Evolutionary conservation across 92 coral and sea anemone species (phyloP).

Genomic region (Zoanthus sociatus): DNA sequence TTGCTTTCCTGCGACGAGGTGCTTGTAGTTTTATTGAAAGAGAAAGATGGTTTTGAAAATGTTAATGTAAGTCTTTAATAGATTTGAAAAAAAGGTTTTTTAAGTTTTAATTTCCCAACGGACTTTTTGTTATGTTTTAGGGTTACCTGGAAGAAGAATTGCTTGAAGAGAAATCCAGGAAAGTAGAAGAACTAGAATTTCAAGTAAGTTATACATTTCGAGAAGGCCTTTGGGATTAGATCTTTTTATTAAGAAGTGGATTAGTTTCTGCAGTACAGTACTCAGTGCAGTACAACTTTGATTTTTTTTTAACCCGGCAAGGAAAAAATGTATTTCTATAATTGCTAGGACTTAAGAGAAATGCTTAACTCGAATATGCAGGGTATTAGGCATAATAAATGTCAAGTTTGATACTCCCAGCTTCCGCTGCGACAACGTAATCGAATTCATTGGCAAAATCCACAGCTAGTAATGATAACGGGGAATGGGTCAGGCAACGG

Average conservation of each 20-base stretch:
- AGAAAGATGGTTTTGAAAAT: background rate
- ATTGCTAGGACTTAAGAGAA: too few species aligned
- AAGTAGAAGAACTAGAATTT: conserved; percentile 73
- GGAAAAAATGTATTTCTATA: too few species aligned
- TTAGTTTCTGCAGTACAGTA: background rate
- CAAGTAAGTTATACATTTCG: conserved; percentile 49
- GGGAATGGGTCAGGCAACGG: too few species aligned
- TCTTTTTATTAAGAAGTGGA: background rate
- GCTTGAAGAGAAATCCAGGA: conserved; percentile 69
- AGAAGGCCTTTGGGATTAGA: background rate
- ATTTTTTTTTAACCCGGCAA: too few species aligned
- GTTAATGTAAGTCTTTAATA: background rate
- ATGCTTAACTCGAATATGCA: too few species aligned
- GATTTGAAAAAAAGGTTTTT: background rate
- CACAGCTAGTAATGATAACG: too few species aligned
- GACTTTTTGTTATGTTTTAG: conserved; percentile 33
- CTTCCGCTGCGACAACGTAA: too few species aligned
- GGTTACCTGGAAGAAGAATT: conserved; percentile 72
- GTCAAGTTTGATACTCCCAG: too few species aligned
- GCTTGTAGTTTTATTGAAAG: background rate
- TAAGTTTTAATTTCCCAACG: background rate
- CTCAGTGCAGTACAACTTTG: background rate
- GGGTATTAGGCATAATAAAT: too few species aligned
- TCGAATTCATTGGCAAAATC: too few species aligned
- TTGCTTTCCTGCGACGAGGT: background rate